A percentile compares a stretch with the other conserved stretches of the same genome.
Conservation (phyloP, 2,797 vertebrate species). For the Spatula clypeata region DNA sequence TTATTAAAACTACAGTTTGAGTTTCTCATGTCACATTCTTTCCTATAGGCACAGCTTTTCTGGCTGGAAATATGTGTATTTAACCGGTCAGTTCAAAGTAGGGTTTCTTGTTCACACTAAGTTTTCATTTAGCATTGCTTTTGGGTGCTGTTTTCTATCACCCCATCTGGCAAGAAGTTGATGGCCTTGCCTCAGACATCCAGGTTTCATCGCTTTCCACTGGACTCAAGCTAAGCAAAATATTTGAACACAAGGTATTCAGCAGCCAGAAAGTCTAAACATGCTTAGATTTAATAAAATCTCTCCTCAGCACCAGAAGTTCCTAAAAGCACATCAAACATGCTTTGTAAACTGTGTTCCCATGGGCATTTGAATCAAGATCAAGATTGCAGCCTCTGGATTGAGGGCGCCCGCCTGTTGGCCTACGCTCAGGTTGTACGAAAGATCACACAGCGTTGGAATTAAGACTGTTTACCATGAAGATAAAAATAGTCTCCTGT, state of each 20-base stretch:
- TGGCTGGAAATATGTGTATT: not conserved
- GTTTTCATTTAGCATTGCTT: not conserved
- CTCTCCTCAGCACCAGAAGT: not conserved
- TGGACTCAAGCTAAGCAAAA: not conserved
- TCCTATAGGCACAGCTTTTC: not conserved
- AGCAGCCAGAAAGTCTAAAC: not conserved
- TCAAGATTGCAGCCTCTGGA: not conserved
- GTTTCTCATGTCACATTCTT: not conserved
- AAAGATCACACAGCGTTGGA: not conserved
- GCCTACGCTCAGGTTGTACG: not conserved
- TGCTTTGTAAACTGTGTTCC: not conserved
- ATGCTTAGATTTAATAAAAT: not conserved
- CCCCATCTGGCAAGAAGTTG: not conserved
- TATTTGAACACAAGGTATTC: not conserved
- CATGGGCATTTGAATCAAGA: not conserved
- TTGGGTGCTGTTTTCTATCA: not conserved
- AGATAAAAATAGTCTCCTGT: not conserved
- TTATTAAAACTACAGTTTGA: not conserved
- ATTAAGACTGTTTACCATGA: not conserved
- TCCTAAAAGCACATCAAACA: slow-evolving; percentile 20
- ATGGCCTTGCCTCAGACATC: not conserved
- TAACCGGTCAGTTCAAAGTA: not conserved
- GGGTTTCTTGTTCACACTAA: not conserved
- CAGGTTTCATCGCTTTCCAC: not conserved
- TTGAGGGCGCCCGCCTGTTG: accelerated